phyloP scores from a whole-genome alignment of 2,888 invertebrate species.

The Harpagoxenus sublaevis region DNA sequence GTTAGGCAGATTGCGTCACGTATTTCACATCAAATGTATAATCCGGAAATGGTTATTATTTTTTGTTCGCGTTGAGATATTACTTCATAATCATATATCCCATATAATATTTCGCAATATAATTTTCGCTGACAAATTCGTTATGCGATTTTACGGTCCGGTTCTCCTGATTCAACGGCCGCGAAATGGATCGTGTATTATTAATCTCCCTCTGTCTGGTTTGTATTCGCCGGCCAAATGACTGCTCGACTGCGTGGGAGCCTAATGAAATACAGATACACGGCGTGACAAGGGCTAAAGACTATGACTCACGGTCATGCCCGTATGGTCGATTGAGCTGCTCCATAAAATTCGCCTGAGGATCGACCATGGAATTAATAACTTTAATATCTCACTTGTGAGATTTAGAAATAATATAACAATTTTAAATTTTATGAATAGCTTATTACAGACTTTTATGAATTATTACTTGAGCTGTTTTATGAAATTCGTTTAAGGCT shows the following conservation, averaged over 20 bases:
- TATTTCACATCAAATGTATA: background rate
- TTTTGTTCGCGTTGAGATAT: background rate
- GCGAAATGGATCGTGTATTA: constrained; percentile 12
- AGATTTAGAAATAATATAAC: background rate
- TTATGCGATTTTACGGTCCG: constrained; percentile 21
- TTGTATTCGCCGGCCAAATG: background rate
- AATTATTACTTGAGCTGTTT: background rate
- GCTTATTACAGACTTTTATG: background rate
- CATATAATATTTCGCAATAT: background rate
- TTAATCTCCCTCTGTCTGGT: background rate
- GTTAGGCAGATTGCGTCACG: background rate
- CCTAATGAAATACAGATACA: constrained; percentile 70
- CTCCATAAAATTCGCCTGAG: background rate
- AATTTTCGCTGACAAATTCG: background rate
- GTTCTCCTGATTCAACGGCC: constrained; percentile 2
- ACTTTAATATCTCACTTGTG: background rate
- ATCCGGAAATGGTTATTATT: background rate
- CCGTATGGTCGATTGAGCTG: constrained; percentile 13
- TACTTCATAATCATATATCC: background rate
- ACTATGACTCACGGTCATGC: constrained; percentile 15
- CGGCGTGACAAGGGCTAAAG: constrained; percentile 57
- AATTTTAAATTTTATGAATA: background rate
- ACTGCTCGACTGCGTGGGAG: constrained; percentile 72
- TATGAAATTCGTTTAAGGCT: background rate
- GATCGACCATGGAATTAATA: background rate